phyloP scores from a whole-genome alignment of 1,140 invertebrate genomes.

The Calephelis nemesis region DNA sequence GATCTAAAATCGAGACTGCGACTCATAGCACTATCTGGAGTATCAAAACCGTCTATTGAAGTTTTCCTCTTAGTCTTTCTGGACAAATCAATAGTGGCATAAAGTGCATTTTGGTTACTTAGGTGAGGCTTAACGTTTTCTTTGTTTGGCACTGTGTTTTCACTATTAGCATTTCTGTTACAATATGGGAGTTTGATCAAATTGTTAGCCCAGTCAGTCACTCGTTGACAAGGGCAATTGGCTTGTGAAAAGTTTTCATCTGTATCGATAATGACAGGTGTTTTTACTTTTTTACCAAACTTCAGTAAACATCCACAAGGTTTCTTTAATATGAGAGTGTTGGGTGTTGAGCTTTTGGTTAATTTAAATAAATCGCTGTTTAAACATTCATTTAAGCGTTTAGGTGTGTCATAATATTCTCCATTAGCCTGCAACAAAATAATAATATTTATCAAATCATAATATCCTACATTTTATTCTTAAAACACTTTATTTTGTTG shows the following conservation, averaged over 20 bases:
- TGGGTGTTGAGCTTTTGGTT: conserved; percentile 80
- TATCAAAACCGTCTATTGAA: conserved; percentile 24
- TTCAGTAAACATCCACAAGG: conserved; percentile 82
- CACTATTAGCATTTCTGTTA: conserved; percentile 55
- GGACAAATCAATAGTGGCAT: conserved; percentile 85
- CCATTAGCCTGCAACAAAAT: conserved; percentile 48
- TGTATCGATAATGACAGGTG: conserved; percentile 64
- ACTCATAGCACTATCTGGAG: conserved; percentile 22
- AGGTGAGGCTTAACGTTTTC: conserved; percentile 70
- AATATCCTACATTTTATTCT: conserved; percentile 9
- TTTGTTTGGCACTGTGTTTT: conserved; percentile 79
- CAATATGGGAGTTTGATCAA: conserved; percentile 83
- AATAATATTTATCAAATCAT: neutral
- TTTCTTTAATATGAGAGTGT: conserved; percentile 80
- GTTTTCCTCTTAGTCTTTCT: conserved; percentile 80
- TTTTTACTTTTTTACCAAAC: conserved; percentile 66
- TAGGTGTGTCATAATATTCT: conserved; percentile 88
- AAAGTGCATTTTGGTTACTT: conserved; percentile 78
- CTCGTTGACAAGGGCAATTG: conserved; percentile 82
- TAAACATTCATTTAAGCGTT: conserved; percentile 86
- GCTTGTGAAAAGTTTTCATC: conserved; percentile 64
- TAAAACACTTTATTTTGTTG: too few species aligned
- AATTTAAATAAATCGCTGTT: conserved; percentile 81
- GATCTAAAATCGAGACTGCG: conserved; percentile 28
- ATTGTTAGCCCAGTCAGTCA: conserved; percentile 83